Evolutionary conservation across 2,113 vertebrate genomes (phyloP), one percentile per base, ranked within the genome.

Genomic region (Carassius carassius): DNA sequence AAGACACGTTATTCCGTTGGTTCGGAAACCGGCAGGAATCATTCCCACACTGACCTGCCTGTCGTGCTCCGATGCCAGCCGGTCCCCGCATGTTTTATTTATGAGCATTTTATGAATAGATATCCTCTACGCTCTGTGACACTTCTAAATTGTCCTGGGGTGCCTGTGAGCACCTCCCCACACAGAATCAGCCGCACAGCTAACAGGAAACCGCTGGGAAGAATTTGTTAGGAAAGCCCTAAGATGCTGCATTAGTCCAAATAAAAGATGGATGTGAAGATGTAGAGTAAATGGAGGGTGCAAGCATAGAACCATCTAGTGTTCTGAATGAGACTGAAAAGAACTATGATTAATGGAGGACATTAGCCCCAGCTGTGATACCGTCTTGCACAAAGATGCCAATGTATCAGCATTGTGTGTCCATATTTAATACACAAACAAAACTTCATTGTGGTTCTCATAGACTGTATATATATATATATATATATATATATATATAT

Each of bases 1-100:
- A 44, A 44, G 75, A 78, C 51, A 78, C 49, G 12, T 78, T 84
- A 51, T 77, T 89, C 67, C 67, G 82, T 63, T 84, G 84, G 51
- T 75, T 84, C 56, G 37, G 37, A 80, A 87, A 74, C 86, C 87
- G 88, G 88, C 88, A 87, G 89, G 69, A 88, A 92, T 91, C 89
- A 91, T 91, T 89, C 90, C 89, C 19, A 67, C 75, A 84, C 88
- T 87, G 58, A 89, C 91, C 91, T 90, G 90, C 90, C 91, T 90
- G 90, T 90, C 90, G 87, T 70, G 77, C 81, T 60, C 58, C 63
- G 83, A 84, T 82, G 89, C 86, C 76, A 58, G 49, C 47, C 81
- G 8, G 47, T 82, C 49, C 65, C 49, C 1, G 23, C 86, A 90
- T 91, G 90, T 90, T 90, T 93, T 93, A 93, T 94, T 89, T 83